Evolutionary conservation across 2,113 vertebrate species (phyloP).

Genomic region (Ariopsis seemanni): DNA sequence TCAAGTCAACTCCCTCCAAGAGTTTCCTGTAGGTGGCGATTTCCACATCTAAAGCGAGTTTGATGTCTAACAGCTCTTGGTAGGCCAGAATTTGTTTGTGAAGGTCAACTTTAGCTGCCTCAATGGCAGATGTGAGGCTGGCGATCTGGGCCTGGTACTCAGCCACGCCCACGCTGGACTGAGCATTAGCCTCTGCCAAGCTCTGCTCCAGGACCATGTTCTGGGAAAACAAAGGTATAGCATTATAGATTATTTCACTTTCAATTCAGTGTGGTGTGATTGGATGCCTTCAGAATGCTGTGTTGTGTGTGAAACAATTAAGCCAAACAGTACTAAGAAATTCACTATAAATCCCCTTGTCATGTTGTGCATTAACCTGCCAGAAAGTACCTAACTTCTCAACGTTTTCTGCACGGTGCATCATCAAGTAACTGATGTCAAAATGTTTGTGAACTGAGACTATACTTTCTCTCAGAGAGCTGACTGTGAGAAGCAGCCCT

Average conservation of each 20-base stretch:
- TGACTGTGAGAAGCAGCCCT: background rate
- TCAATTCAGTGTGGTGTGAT: background rate
- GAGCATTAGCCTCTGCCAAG: constrained; percentile 61
- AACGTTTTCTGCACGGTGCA: background rate
- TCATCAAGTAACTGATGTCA: constrained; percentile 2
- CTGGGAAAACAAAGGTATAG: constrained; percentile 34
- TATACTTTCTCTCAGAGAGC: constrained; percentile 5
- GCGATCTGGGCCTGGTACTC: constrained; percentile 63
- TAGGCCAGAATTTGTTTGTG: constrained; percentile 67
- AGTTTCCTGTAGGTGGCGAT: constrained; percentile 68
- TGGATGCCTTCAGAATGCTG: background rate
- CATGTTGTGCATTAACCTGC: background rate
- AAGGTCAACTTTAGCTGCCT: constrained; percentile 63
- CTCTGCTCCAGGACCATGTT: constrained; percentile 61
- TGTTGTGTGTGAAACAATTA: background rate
- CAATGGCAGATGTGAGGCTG: constrained; percentile 63
- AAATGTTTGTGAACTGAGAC: background rate
- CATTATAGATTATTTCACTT: background rate
- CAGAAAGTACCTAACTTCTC: constrained; percentile 20
- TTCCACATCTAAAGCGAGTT: constrained; percentile 66
- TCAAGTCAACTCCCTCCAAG: constrained; percentile 65
- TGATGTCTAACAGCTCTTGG: constrained; percentile 67
- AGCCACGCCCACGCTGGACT: constrained; percentile 61
- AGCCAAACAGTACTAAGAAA: background rate
- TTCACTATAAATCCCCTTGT: background rate